phyloP scores from a whole-genome alignment of 2,888 invertebrate genomes.

The Ganaspis brasiliensis region DNA sequence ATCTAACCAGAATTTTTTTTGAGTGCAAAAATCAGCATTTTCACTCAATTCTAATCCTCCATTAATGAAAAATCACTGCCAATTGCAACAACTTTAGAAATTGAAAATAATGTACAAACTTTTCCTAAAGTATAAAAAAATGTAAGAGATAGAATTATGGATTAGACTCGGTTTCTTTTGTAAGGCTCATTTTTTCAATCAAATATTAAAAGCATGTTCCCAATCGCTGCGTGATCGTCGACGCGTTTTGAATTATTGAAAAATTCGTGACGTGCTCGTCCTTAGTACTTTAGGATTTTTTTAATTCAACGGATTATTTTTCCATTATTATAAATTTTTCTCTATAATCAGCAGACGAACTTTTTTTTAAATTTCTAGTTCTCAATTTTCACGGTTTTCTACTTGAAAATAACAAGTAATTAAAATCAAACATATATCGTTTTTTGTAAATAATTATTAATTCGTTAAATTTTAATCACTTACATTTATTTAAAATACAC shows the following conservation, averaged over 20 bases:
- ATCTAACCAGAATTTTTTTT: too few species aligned
- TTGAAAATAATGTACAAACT: too few species aligned
- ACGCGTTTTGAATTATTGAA: constrained; percentile 55
- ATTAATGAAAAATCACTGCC: too few species aligned
- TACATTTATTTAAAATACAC: too few species aligned
- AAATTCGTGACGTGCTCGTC: constrained; percentile 61
- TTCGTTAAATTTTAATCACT: too few species aligned
- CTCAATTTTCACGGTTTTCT: too few species aligned
- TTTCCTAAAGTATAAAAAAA: background rate
- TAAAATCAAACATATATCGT: too few species aligned
- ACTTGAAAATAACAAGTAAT: too few species aligned
- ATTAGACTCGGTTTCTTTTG: constrained; percentile 12
- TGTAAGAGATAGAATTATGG: constrained; percentile 2
- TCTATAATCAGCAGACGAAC: background rate
- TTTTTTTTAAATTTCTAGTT: background rate
- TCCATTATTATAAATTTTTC: background rate
- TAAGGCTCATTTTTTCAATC: background rate
- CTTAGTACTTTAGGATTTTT: constrained; percentile 9
- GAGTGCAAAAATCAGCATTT: too few species aligned
- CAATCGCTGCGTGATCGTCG: constrained; percentile 66
- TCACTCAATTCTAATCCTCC: too few species aligned
- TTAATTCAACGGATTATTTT: background rate
- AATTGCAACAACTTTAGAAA: too few species aligned
- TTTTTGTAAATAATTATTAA: too few species aligned
- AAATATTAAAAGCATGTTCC: background rate